These are phyloP conservation scores for Empis stercorea DNA, from an alignment of 2,888 invertebrate species.

Conservation along the genomic window DNA sequence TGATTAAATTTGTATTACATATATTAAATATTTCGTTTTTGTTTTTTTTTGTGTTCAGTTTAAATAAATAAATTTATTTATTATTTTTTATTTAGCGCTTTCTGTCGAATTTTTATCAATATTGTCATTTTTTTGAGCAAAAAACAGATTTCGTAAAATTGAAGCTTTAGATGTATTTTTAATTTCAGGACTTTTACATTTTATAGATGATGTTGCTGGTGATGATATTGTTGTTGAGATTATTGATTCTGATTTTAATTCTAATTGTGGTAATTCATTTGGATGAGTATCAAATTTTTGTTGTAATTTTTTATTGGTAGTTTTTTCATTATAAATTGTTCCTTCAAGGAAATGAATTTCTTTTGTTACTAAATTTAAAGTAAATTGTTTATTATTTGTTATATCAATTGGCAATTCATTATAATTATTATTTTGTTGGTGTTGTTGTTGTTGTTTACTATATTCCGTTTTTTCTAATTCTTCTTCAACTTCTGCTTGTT, in stretches of 20 bases:
- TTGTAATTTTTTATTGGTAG: neutral
- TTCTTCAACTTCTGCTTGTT: conserved; percentile 18
- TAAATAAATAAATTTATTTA: too few relatives aligned
- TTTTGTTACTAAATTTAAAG: neutral
- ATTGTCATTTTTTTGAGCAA: conserved; percentile 14
- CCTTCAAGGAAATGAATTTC: neutral
- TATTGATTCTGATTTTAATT: neutral
- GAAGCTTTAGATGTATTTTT: conserved; percentile 18
- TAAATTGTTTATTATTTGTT: too few relatives aligned
- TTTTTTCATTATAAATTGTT: neutral
- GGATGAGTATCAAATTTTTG: too few relatives aligned
- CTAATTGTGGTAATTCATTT: neutral
- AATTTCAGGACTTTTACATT: conserved; percentile 6
- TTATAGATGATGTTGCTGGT: conserved; percentile 7
- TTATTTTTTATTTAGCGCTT: too few relatives aligned
- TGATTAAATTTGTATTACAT: too few relatives aligned
- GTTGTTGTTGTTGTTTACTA: too few relatives aligned
- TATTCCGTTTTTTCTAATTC: neutral
- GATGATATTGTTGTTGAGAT: conserved; percentile 9
- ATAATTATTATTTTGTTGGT: too few relatives aligned
- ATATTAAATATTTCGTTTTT: too few relatives aligned
- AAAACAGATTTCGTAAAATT: conserved; percentile 19
- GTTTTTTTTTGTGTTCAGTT: too few relatives aligned
- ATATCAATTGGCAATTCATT: too few relatives aligned
- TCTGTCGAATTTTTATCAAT: too few relatives aligned